Conservation (phyloP, 2,113 vertebrate species). For the Dryoscopus gambensis region DNA sequence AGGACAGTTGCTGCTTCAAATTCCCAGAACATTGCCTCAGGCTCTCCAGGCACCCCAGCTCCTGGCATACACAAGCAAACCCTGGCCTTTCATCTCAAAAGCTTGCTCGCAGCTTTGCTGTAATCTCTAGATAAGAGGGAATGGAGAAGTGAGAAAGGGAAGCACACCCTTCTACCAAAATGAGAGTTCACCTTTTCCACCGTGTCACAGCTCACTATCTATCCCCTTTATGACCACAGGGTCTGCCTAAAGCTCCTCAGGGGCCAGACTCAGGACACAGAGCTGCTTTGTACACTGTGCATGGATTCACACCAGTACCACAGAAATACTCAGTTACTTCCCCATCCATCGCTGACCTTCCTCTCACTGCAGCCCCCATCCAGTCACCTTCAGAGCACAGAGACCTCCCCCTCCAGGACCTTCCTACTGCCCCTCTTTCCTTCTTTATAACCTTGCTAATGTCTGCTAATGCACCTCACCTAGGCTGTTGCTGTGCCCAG, state of each 20-base stretch:
- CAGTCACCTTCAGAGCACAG: not conserved
- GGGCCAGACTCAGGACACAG: not conserved
- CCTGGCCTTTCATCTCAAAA: not conserved
- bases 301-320: not conserved
- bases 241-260: not conserved
- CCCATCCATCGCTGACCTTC: not conserved
- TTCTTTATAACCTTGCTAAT: not conserved
- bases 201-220: not conserved
- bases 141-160: not conserved
- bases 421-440: accelerated
- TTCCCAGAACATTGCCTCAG: not conserved
- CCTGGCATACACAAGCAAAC: not conserved
- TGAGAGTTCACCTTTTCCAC: not conserved
- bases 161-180: not conserved
- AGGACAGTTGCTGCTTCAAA: not conserved
- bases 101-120: not conserved
- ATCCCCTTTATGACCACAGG: accelerated
- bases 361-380: not conserved
- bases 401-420: accelerated
- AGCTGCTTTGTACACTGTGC: not conserved
- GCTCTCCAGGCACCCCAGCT: not conserved
- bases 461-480: not conserved
- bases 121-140: not conserved
- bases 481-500: not conserved
- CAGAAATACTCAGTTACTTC: not conserved